Evolutionary conservation across 2,888 invertebrate species (phyloP).

Genomic region (Pandemis corylana): DNA sequence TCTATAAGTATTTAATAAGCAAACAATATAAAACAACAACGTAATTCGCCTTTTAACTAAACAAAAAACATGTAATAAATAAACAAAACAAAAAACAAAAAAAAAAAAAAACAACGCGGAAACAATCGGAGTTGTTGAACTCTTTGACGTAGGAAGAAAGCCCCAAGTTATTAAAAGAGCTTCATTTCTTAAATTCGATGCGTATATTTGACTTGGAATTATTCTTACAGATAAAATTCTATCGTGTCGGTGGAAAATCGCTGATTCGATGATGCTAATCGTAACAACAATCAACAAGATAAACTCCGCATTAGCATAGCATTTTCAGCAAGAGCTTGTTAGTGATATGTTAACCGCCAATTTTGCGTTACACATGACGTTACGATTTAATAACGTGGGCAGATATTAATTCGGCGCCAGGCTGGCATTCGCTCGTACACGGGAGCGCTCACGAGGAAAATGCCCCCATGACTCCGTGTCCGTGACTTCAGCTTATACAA

Average conservation of each 20-base stretch:
- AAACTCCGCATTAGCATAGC: not conserved
- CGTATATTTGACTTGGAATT: not conserved
- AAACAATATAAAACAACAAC: not conserved
- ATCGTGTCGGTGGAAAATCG: not conserved
- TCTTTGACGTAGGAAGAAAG: slow-evolving; percentile 1
- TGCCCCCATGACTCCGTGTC: slow-evolving; percentile 15
- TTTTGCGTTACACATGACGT: slow-evolving; percentile 11
- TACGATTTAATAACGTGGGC: slow-evolving; percentile 2
- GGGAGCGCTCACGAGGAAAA: slow-evolving; percentile 17
- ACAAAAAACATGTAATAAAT: no score
- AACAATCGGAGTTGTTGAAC: not conserved
- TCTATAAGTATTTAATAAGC: no score
- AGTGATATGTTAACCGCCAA: not conserved
- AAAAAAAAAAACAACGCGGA: not conserved
- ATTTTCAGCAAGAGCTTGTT: not conserved
- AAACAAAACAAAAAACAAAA: no score
- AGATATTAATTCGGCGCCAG: slow-evolving; percentile 6
- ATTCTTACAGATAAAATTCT: slow-evolving; percentile 23
- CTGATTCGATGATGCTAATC: slow-evolving; percentile 2
- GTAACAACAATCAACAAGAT: not conserved
- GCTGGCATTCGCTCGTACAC: slow-evolving; percentile 10
- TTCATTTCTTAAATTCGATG: not conserved
- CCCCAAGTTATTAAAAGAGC: not conserved
- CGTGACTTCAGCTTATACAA: slow-evolving; percentile 16
- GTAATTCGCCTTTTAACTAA: not conserved